Percentiles rank a stretch among this genome's conserved stretches.
phyloP scores from a whole-genome alignment of 2,888 invertebrate genomes.

The Polyommatus icarus region DNA sequence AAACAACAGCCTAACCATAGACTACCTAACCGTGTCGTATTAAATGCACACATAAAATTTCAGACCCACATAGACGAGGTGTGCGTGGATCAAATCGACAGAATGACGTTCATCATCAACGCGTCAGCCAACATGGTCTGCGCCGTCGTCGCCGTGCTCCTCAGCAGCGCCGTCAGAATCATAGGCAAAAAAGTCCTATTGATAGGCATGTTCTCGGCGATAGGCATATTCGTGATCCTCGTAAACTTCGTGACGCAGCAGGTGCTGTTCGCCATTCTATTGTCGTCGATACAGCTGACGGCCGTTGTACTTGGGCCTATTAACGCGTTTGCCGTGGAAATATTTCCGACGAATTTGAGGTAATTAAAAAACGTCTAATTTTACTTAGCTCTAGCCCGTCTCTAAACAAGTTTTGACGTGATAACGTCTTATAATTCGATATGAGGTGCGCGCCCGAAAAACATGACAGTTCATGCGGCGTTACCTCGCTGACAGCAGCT shows the following conservation, averaged over 20 bases:
- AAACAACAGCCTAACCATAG: too few species aligned
- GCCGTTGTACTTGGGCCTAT: conserved; percentile 67
- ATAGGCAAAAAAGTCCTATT: conserved; percentile 68
- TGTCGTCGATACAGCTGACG: conserved; percentile 61
- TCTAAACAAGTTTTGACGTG: too few species aligned
- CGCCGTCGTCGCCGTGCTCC: conserved; percentile 55
- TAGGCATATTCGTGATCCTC: conserved; percentile 58
- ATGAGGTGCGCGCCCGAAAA: too few species aligned
- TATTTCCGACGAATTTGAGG: conserved; percentile 74
- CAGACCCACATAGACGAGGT: conserved; percentile 52
- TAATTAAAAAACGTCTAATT: conserved; percentile 41
- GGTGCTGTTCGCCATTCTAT: conserved; percentile 60
- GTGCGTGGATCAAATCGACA: conserved; percentile 64
- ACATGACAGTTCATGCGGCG: too few species aligned
- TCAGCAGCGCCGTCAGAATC: conserved; percentile 61
- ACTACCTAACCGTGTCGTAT: too few species aligned
- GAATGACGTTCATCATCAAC: conserved; percentile 61
- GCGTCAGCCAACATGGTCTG: conserved; percentile 58
- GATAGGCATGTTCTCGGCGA: conserved; percentile 52
- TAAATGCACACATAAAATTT: conserved; percentile 35
- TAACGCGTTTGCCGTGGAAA: conserved; percentile 69
- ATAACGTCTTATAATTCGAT: too few species aligned
- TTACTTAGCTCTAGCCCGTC: too few species aligned
- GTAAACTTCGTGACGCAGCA: conserved; percentile 66
- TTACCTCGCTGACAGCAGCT: too few species aligned